phyloP scores from a whole-genome alignment of 1,140 invertebrate species.

The Ips nitidus region DNA sequence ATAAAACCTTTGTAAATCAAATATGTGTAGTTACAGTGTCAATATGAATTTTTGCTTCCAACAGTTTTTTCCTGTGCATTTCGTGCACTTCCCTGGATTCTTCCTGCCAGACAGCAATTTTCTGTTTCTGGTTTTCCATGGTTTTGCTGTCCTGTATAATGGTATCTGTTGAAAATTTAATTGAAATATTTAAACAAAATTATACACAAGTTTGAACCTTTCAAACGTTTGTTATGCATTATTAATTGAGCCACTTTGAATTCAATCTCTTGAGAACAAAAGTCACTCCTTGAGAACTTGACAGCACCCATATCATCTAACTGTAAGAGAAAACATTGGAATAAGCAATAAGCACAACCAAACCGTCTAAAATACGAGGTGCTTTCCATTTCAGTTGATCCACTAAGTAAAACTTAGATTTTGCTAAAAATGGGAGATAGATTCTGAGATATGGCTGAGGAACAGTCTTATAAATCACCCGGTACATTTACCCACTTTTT shows the following conservation, averaged over 20 bases:
- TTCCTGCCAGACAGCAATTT: slow-evolving; percentile 55
- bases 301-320: background rate
- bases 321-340: no score
- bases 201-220: background rate
- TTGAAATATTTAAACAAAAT: slow-evolving; percentile 13
- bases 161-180: slow-evolving; percentile 49
- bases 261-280: slow-evolving; percentile 31
- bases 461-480: no score
- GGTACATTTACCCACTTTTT: no score
- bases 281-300: slow-evolving; percentile 24
- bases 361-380: no score
- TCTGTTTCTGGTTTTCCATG: slow-evolving; percentile 58
- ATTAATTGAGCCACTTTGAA: slow-evolving; percentile 33
- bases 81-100: slow-evolving; percentile 54
- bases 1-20: background rate
- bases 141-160: slow-evolving; percentile 57
- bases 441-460: no score
- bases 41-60: slow-evolving; percentile 55
- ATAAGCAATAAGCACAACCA: no score
- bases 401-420: no score
- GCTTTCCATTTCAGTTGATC: no score
- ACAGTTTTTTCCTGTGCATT: slow-evolving; percentile 57
- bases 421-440: no score
- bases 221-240: slow-evolving; percentile 34
- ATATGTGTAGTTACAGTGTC: slow-evolving; percentile 36